Conservation (phyloP, 2,797 vertebrate genomes). For the Sternotherus odoratus region DNA sequence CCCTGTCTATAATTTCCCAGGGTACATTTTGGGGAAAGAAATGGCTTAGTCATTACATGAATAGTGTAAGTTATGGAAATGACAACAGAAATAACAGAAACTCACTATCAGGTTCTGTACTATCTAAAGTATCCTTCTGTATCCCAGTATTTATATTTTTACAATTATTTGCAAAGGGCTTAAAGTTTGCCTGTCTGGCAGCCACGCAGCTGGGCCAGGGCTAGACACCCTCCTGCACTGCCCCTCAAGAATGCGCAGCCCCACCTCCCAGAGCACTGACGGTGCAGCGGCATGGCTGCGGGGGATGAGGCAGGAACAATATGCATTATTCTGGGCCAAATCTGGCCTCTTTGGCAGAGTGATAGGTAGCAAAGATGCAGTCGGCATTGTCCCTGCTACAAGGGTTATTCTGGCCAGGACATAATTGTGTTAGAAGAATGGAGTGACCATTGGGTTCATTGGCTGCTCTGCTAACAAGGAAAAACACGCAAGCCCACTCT, state of each 20-base stretch:
- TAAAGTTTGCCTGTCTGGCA: too few relatives aligned
- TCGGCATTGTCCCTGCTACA: slow-evolving; percentile 73
- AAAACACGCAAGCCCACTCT: neutral
- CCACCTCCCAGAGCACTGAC: too few relatives aligned
- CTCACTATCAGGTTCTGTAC: slow-evolving; percentile 19
- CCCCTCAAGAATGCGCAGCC: too few relatives aligned
- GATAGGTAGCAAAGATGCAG: slow-evolving; percentile 76
- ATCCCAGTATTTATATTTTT: slow-evolving; percentile 55
- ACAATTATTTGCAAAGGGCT: slow-evolving; percentile 31
- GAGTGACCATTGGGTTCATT: neutral
- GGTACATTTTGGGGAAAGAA: slow-evolving; percentile 65
- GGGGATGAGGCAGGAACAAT: neutral
- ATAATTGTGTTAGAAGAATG: slow-evolving; percentile 67
- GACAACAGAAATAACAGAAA: slow-evolving; percentile 64
- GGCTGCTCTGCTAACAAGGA: slow-evolving; percentile 21
- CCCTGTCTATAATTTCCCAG: slow-evolving; percentile 72
- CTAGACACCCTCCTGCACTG: too few relatives aligned
- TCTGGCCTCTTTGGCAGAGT: slow-evolving; percentile 76
- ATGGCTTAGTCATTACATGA: slow-evolving; percentile 56
- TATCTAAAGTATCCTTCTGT: slow-evolving; percentile 64
- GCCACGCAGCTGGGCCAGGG: too few relatives aligned
- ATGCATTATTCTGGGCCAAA: slow-evolving; percentile 58
- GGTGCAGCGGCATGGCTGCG: too few relatives aligned
- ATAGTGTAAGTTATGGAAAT: slow-evolving; percentile 57
- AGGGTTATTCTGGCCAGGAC: slow-evolving; percentile 70